Conservation (phyloP, 1,140 invertebrate genomes). For the Ruditapes philippinarum region DNA sequence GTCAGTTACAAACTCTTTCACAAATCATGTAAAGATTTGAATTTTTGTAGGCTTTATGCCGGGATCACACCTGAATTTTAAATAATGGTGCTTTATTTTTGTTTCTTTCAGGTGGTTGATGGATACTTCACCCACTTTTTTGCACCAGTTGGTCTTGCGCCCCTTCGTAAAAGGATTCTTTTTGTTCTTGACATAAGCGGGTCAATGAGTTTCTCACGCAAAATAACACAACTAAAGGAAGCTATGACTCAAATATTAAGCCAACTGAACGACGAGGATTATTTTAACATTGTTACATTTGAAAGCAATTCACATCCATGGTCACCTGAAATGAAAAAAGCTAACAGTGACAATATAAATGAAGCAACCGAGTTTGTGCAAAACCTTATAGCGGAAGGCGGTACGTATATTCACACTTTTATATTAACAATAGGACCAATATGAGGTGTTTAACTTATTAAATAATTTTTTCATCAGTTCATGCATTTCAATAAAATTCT, state of each 20-base stretch:
- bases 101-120: slow-evolving; percentile 88
- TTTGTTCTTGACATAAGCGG: slow-evolving; percentile 91
- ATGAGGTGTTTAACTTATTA: too few species aligned
- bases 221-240: slow-evolving; percentile 90
- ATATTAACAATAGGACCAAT: neutral
- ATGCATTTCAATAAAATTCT: too few species aligned
- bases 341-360: slow-evolving; percentile 23
- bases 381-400: slow-evolving; percentile 31
- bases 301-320: slow-evolving; percentile 32
- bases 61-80: too few species aligned
- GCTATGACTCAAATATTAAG: slow-evolving; percentile 90
- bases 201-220: slow-evolving; percentile 90
- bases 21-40: too few species aligned
- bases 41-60: too few species aligned
- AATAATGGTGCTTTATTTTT: too few species aligned
- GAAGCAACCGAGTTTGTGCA: slow-evolving; percentile 40
- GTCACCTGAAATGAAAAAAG: slow-evolving; percentile 24
- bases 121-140: slow-evolving; percentile 93
- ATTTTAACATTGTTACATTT: slow-evolving; percentile 90
- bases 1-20: too few species aligned
- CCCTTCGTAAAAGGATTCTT: slow-evolving; percentile 90
- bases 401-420: neutral
- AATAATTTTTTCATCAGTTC: too few species aligned
- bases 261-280: slow-evolving; percentile 89
- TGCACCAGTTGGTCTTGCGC: slow-evolving; percentile 88